A percentile compares a stretch with the other conserved stretches of the same genome.
Conservation (phyloP, 1,140 invertebrate species). For the Coenobita brevimanus region DNA sequence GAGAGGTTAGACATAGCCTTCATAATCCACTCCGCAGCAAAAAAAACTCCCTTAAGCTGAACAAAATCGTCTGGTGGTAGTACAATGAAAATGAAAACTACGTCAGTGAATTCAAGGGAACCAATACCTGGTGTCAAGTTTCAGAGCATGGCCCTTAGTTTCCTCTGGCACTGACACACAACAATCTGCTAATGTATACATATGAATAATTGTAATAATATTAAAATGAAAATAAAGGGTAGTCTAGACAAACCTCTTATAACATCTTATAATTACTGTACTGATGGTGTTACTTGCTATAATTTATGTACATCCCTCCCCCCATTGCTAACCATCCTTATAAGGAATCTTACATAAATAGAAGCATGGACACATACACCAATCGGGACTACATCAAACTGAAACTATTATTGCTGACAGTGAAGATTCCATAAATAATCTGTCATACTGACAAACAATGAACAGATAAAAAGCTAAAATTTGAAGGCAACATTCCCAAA, state of each 20-base stretch:
- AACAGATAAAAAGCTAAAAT: constrained; percentile 45
- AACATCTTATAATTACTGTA: constrained; percentile 48
- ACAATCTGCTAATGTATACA: constrained; percentile 51
- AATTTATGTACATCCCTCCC: constrained; percentile 27
- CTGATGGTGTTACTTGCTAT: constrained; percentile 27
- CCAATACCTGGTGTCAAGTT: too few relatives aligned
- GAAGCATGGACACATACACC: constrained; percentile 22
- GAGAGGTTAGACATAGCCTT: too few relatives aligned
- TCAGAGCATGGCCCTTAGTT: background rate
- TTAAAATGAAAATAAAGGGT: constrained; percentile 34
- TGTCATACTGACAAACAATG: constrained; percentile 33
- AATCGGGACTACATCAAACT: constrained; percentile 35
- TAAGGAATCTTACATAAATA: constrained; percentile 33
- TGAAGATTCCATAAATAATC: background rate
- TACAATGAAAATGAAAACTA: too few relatives aligned
- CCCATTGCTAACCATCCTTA: constrained; percentile 35
- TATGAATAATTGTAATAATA: constrained; percentile 23
- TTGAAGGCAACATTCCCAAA: constrained; percentile 50
- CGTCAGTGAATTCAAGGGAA: too few relatives aligned
- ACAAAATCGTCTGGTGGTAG: too few relatives aligned
- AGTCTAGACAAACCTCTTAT: constrained; percentile 27
- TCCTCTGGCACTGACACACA: constrained; percentile 37
- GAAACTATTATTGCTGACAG: constrained; percentile 59
- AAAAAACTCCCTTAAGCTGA: too few relatives aligned
- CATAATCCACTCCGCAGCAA: too few relatives aligned